Evolutionary conservation across 2,113 vertebrate species (phyloP).

Genomic region (Pelecanus crispus): DNA sequence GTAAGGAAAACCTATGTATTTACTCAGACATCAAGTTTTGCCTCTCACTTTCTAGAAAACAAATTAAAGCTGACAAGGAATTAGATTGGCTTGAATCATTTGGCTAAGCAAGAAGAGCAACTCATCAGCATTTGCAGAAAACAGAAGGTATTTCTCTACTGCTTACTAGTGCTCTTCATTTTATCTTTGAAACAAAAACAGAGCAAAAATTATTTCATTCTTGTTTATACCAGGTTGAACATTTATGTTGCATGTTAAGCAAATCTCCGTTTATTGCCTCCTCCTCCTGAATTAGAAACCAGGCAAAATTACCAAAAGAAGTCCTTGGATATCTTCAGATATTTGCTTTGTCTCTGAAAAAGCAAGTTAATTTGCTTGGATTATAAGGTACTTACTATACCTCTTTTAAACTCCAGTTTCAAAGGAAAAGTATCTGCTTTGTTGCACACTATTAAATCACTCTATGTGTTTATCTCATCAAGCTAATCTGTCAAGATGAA

Average conservation of each 20-base stretch:
- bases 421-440: neutral
- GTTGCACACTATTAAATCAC: neutral
- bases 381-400: neutral
- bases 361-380: neutral
- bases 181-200: neutral
- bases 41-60: neutral
- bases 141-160: neutral
- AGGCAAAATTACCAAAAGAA: neutral
- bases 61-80: neutral
- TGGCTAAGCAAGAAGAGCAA: neutral
- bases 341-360: neutral
- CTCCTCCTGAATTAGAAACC: neutral
- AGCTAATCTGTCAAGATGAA: neutral
- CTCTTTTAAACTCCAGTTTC: neutral
- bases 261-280: neutral
- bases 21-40: neutral
- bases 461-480: neutral
- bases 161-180: neutral
- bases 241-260: neutral
- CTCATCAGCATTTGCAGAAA: neutral
- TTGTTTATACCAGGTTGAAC: neutral
- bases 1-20: neutral
- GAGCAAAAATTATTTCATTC: neutral
- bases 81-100: neutral
- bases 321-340: neutral